Evolutionary conservation across 2,888 invertebrate genomes (phyloP), one percentile per base, ranked within the genome.

Genomic region (Nephrocerus scutellatus): DNA sequence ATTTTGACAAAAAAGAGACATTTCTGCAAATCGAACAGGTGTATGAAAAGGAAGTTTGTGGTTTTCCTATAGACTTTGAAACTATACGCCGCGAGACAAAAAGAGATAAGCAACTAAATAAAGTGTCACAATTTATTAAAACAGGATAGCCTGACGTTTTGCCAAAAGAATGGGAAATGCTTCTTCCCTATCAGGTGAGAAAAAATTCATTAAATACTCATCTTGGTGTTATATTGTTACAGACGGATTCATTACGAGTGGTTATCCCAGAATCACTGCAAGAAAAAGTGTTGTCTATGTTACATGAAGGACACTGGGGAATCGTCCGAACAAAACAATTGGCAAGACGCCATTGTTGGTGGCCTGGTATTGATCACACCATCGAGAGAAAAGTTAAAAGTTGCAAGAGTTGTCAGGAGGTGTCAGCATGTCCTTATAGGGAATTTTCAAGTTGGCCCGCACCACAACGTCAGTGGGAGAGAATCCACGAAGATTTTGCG

Each of bases 271-370:
- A 26, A 14, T 4, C 8, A 7, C 19, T 37, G 13, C 41, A 37
- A 6, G 2, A 3, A 12, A 23, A 30, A 8, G 32, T 36, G 18
- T 41, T n/a, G n/a, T n/a, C n/a, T n/a, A n/a, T n/a, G n/a, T n/a
- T n/a, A 1, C 36, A 41, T 19, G 38, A 39, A 21, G 38, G 34
- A n/a, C 38, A 38, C 19, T 43, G 42, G n/a, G n/a, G n/a, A n/a
- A n/a, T n/a, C n/a, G n/a, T n/a, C n/a, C n/a, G n/a, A n/a, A n/a
- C n/a, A n/a, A n/a, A n/a, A n/a, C n/a, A n/a, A n/a, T n/a, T n/a
- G n/a, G n/a, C n/a, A n/a, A n/a, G n/a, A n/a, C n/a, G n/a, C n/a
- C n/a, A n/a, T n/a, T n/a, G n/a, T n/a, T n/a, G n/a, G n/a, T n/a
- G n/a, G n/a, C n/a, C n/a, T n/a, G n/a, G n/a, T n/a, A n/a, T n/a